Percentiles rank a stretch among this genome's conserved stretches.
These are phyloP conservation scores for Microplitis manilae DNA, from an alignment of 2,888 invertebrate species.

Conservation along the genomic window DNA sequence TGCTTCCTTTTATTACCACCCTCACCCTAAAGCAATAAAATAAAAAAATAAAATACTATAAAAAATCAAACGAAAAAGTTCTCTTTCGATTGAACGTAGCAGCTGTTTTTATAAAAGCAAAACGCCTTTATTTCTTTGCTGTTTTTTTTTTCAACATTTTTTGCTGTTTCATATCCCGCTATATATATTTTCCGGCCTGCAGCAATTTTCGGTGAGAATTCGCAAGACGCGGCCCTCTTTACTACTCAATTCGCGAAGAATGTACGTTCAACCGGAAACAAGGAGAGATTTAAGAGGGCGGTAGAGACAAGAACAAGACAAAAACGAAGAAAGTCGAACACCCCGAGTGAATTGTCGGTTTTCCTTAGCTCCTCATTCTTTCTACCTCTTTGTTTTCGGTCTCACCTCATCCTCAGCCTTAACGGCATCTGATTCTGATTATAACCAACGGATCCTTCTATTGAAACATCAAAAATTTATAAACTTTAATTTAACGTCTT, in stretches of 20 bases:
- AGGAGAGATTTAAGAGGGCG: constrained; percentile 31
- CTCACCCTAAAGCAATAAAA: neutral
- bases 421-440: constrained; percentile 20
- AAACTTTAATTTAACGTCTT: too few relatives aligned
- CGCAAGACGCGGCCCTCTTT: constrained; percentile 9
- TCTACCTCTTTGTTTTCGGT: too few relatives aligned
- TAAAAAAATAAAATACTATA: neutral
- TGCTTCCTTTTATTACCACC: neutral
- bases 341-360: constrained; percentile 34
- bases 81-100: neutral
- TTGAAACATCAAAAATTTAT: too few relatives aligned
- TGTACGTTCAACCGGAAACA: constrained; percentile 51
- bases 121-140: constrained; percentile 13
- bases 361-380: constrained; percentile 20
- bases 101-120: constrained; percentile 9
- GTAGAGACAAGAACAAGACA: constrained; percentile 8
- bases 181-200: constrained; percentile 17
- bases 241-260: constrained; percentile 41
- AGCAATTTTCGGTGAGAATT: constrained; percentile 21
- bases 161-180: constrained; percentile 12
- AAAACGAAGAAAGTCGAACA: constrained; percentile 22
- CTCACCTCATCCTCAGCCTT: too few relatives aligned
- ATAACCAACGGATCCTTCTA: constrained; percentile 10
- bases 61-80: neutral
- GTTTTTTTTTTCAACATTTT: constrained; percentile 20